Base-by-base conservation (phyloP, 1,140 invertebrate species). In the Spodoptera litura region DNA sequence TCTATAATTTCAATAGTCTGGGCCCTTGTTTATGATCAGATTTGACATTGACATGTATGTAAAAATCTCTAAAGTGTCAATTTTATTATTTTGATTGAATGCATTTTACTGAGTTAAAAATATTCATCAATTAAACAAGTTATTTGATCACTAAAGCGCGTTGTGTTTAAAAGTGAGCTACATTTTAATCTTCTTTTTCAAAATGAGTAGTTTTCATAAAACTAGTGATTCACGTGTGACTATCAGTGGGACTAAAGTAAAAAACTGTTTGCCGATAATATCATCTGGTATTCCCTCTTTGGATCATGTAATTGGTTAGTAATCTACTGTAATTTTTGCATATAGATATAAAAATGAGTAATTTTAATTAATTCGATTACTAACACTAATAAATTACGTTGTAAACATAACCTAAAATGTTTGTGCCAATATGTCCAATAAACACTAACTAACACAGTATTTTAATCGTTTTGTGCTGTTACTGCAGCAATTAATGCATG, bases 261-360 rank as follows among this genome's bases (percentile, higher is more conserved):
- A 92, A 88, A 94, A 93, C 80, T 91, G 91, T 81, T 82, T 91
- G n/a, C 75, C 86, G 13, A 85, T 81, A 66, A 85, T 96, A 62
- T 97, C 97, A 2, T 96, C 96, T 56, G 97, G 97, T 55, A 96
- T 97, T 83, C 96, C 96, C 38, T 97, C 96, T 4, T 85, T 97
- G 55, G 96, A 97, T 93, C 93, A 95, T 89, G 88, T 96, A 76
- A 93, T 97, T 83, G 96, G 96, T 96, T 85, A 79, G 81, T 80
- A 66, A 80, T 9, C 31, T 74, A 25, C 25, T 25, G 10, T 25
- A 15, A 27, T 51, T 13, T 11, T 38, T 73, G 70, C 31, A 75
- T 66, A 71, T 51, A n/a, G 13, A 20, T 20, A 55, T 15, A 55
- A 13, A 4, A 0, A 15, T 20, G 9, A 2, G 8, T 6, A 56